These are phyloP conservation scores for Pantherophis vulpinus DNA, from an alignment of 2,797 vertebrate genomes.

Conservation along the genomic window DNA sequence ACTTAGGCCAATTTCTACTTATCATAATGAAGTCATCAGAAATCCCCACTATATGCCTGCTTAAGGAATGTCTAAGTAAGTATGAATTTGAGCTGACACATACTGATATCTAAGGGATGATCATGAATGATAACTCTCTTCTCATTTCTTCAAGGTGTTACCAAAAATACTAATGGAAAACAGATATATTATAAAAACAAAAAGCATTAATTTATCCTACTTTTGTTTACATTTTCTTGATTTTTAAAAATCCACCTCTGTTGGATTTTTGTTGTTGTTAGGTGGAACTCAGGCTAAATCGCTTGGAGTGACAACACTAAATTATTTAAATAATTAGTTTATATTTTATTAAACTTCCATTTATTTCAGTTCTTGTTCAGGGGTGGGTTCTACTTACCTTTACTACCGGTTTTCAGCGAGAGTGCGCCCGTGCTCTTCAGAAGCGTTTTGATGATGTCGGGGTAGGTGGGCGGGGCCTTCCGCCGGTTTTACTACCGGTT, in stretches of 20 bases:
- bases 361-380: background rate
- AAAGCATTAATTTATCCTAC: background rate
- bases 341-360: background rate
- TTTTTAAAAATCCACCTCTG: background rate
- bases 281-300: background rate
- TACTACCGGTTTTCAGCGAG: no score
- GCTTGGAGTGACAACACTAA: background rate
- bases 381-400: no score
- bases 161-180: background rate
- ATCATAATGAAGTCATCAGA: background rate
- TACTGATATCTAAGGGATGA: background rate
- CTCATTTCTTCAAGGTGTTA: background rate
- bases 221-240: background rate
- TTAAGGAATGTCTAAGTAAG: background rate
- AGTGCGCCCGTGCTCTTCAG: no score
- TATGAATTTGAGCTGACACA: background rate
- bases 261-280: background rate
- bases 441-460: no score
- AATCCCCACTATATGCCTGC: background rate
- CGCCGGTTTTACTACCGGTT: no score
- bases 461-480: no score
- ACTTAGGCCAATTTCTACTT: background rate
- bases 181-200: background rate
- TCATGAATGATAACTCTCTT: background rate
- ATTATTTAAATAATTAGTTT: background rate